These are phyloP conservation scores for Cheilosia urbana DNA, from an alignment of 2,888 invertebrate species.

Conservation along the genomic window DNA sequence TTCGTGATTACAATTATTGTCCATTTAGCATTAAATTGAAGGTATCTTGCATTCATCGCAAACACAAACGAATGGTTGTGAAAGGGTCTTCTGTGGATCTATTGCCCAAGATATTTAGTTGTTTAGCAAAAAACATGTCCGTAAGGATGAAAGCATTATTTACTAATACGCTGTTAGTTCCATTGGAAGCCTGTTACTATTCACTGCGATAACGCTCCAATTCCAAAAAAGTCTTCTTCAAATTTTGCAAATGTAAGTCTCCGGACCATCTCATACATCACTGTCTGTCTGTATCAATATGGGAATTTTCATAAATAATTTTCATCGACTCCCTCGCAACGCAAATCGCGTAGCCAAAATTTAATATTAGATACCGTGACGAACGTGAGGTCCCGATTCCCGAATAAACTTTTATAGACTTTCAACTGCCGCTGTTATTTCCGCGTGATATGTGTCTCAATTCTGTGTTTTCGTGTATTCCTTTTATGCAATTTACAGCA, in stretches of 20 bases:
- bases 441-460: constrained; percentile 51
- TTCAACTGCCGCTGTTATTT: constrained; percentile 37
- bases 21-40: no score
- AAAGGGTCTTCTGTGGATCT: no score
- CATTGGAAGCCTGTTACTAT: no score
- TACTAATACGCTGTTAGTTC: no score
- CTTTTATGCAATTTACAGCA: constrained; percentile 59
- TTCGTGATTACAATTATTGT: no score
- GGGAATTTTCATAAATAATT: constrained; percentile 32
- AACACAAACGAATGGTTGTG: no score
- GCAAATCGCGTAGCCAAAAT: constrained; percentile 43
- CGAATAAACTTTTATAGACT: constrained; percentile 38
- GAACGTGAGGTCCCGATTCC: constrained; percentile 33
- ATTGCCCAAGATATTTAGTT: no score
- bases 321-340: constrained; percentile 16
- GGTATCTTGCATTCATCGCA: no score
- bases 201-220: no score
- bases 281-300: constrained; percentile 39
- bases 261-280: constrained; percentile 27
- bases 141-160: no score
- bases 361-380: constrained; percentile 41
- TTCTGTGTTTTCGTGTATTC: constrained; percentile 34
- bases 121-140: no score
- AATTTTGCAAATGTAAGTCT: background rate
- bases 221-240: background rate